Base-by-base conservation (phyloP, 2,888 invertebrate species). In the Eupithecia abbreviata region DNA sequence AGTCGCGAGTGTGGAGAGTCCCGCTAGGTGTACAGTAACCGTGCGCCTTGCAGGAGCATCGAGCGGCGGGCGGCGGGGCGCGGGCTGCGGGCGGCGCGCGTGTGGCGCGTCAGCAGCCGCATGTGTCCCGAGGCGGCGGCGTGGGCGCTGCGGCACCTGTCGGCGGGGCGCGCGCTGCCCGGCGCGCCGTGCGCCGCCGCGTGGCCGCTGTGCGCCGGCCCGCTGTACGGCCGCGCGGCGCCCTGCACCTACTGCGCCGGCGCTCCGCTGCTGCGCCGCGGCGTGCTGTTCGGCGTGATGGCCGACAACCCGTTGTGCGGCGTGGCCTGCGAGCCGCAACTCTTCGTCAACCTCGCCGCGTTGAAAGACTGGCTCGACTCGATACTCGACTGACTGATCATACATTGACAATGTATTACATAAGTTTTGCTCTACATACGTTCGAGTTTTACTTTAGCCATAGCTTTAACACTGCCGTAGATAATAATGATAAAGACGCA, bases 241-340 rank as follows among this genome's bases (percentile, higher is more conserved):
- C 80, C 90, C 3, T 93, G 92, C 88, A 81, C 83, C 82, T 90
- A 87, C 88, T 92, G 93, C 87, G 88, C 88, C 42, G 94, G 93
- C 79, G 77, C 93, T 72, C 91, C 93, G 77, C 88, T 93, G 81
- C 78, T 91, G 84, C 84, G 83, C 73, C 84, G 78, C 42, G 66
- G 72, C 70, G 51, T 55, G 76, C 85, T 92, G 79, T 80, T 87
- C 43, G 93, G 85, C 68, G 30, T 92, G 65, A 90, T 91, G 92
- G 82, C 84, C 74, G 88, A 84, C 79, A 84, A 84, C 85, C 82
- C 72, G 71, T 86, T 84, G 77, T 92, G 93, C 87, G 92, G 88
- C 69, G 84, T 83, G 7, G 79, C 89, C 42, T 93, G 93, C 87
- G 91, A 90, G 81, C 92, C 93, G 71, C 87, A 87, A 70, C 82